Evolutionary conservation across 2,888 invertebrate species (phyloP), one percentile per base, ranked within the genome.

Genomic region (Andricus curvator): DNA sequence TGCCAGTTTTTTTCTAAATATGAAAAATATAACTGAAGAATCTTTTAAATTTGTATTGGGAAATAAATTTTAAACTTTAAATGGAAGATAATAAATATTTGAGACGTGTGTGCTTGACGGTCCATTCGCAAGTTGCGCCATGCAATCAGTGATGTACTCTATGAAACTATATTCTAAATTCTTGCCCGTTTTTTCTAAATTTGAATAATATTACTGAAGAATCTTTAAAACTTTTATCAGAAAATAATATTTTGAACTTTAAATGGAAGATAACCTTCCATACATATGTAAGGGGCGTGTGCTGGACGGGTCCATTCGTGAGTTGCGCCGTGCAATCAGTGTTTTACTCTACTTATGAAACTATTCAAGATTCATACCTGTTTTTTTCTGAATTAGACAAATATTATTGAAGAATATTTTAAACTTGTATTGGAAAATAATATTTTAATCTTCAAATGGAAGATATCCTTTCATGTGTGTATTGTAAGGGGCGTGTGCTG

Each of bases 301-400:
- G 4, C 62, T 62, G 64, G 81, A 82, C 79, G n/a, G 74, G 83
- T 29, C 81, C 85, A 85, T 85, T 85, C 85, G 84, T 81, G 80
- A 81, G 84, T 84, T 66, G 78, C 77, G 67, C 44, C 65, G 29
- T n/a, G n/a, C n/a, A n/a, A n/a, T n/a, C n/a, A n/a, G n/a, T n/a
- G n/a, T n/a, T n/a, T 5, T 8, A n/a, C n/a, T n/a, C 20, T 51
- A 51, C n/a, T 56, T 60, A 22, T 60, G n/a, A 60, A 60, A 22
- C 56, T 60, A 60, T 60, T 60, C 4, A 60, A 60, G 56, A 60
- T 22, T 22, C 11, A 3, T 56, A 9, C n/a, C 9, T 2, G 1
- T 48, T 56, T n/a, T 56, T 56, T n/a, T n/a, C n/a, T 56, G 1
- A n/a, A 56, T 9, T 9, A 9, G 3, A 56, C n/a, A 56, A 56